Base-by-base conservation (phyloP, 2,888 invertebrate species). In the Pyralis farinalis region DNA sequence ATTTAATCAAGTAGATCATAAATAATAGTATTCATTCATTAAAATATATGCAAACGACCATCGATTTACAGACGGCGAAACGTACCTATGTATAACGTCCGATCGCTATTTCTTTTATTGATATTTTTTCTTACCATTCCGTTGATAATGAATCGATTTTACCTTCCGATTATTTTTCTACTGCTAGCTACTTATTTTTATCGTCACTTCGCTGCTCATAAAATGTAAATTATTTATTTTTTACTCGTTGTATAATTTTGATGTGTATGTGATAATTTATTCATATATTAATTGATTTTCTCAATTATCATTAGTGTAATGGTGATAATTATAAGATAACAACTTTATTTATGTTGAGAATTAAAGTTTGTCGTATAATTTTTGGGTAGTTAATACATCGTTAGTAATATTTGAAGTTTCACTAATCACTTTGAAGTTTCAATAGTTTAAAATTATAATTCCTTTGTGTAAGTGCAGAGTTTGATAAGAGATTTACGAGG, bases 11-110 rank as follows among this genome's bases (percentile, higher is more conserved):
- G 27, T 49, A 30, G 47, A 47, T 43, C 48, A 42, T 29, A 28
- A 33, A 35, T 49, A 50, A 49, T 55, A 47, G 52, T 52, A 62
- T 63, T 64, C 57, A 63, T 64, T 64, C 49, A 71, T 70, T 71
- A 63, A 63, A 71, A 69, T 73, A 64, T 66, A 75, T 74, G 68
- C 74, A 61, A 54, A 58, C 60, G 51, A 58, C 59, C 62, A 72
- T 68, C 69, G 60, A 58, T 53, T 33, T 58, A 64, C 56, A 67
- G 75, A 71, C 71, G 65, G 62, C 58, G 52, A 55, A 63, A 56
- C 44, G 37, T 37, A 34, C 34, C 35, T n/a, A n/a, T n/a, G n/a
- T n/a, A n/a, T 42, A 45, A 27, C 31, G 46, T 54, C 36, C 44
- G 51, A 56, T 56, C 62, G 58, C 49, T 54, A 46, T 36, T 42